phyloP scores from a whole-genome alignment of 1,140 invertebrate species.

The Solenopsis fugax region DNA sequence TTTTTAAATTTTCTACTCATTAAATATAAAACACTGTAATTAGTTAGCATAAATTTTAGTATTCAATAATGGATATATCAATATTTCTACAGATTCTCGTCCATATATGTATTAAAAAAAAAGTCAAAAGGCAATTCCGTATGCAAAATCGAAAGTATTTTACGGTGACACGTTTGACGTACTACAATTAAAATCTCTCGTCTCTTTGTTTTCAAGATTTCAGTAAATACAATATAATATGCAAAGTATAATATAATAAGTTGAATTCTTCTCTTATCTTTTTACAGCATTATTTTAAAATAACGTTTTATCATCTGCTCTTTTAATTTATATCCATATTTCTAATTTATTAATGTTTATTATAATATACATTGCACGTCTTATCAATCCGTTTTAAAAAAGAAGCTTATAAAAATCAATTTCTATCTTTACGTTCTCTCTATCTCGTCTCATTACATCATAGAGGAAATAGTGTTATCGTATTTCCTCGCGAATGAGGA shows the following conservation, averaged over 20 bases:
- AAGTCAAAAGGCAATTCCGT: neutral
- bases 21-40: neutral
- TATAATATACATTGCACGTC: neutral
- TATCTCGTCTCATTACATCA: neutral
- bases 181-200: slow-evolving; percentile 33
- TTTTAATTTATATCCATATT: neutral
- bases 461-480: neutral
- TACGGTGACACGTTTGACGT: neutral
- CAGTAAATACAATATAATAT: neutral
- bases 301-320: neutral
- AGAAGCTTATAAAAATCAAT: neutral
- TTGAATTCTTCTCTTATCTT: neutral
- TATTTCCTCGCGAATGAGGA: neutral
- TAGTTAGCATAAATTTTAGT: neutral
- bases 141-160: neutral
- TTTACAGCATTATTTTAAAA: neutral
- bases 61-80: neutral
- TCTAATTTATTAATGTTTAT: neutral
- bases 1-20: neutral
- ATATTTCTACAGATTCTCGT: neutral
- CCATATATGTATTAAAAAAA: neutral
- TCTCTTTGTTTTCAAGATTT: neutral
- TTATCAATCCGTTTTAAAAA: neutral
- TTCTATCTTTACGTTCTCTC: neutral
- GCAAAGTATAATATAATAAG: neutral